Conservation (phyloP, 2,888 invertebrate genomes). For the Rotaria socialis region DNA sequence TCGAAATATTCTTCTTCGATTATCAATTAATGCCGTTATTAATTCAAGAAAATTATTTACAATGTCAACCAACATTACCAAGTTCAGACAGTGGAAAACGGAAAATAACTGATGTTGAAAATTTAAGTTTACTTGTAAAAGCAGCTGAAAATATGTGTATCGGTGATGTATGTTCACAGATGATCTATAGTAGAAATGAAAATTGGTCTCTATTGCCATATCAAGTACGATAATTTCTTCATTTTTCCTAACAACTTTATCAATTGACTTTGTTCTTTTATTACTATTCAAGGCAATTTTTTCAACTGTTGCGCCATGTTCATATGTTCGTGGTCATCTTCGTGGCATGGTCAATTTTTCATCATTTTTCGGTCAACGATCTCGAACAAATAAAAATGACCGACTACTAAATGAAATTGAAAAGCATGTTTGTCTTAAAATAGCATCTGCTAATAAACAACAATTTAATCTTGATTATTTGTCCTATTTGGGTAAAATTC, state of each 20-base stretch:
- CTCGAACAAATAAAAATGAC: slow-evolving; percentile 72
- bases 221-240: background rate
- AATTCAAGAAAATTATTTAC: slow-evolving; percentile 91
- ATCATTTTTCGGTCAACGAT: slow-evolving; percentile 90
- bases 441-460: slow-evolving; percentile 71
- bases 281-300: background rate
- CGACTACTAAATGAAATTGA: slow-evolving; percentile 77
- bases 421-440: slow-evolving; percentile 77
- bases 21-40: slow-evolving; percentile 92
- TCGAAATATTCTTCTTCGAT: slow-evolving; percentile 89
- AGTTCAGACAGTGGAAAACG: slow-evolving; percentile 60
- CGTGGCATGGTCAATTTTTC: slow-evolving; percentile 81
- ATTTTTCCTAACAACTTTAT: background rate
- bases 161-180: slow-evolving; percentile 78
- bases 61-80: slow-evolving; percentile 49
- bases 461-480: slow-evolving; percentile 83
- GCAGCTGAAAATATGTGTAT: slow-evolving; percentile 79
- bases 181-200: slow-evolving; percentile 69
- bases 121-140: slow-evolving; percentile 69
- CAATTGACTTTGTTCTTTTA: background rate
- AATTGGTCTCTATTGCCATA: slow-evolving; percentile 79
- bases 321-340: slow-evolving; percentile 71
- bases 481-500: slow-evolving; percentile 70
- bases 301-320: slow-evolving; percentile 43
- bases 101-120: slow-evolving; percentile 31